Evolutionary conservation across 1,140 invertebrate genomes (phyloP), one percentile per base, ranked within the genome.

Genomic region (Telenomus remus): DNA sequence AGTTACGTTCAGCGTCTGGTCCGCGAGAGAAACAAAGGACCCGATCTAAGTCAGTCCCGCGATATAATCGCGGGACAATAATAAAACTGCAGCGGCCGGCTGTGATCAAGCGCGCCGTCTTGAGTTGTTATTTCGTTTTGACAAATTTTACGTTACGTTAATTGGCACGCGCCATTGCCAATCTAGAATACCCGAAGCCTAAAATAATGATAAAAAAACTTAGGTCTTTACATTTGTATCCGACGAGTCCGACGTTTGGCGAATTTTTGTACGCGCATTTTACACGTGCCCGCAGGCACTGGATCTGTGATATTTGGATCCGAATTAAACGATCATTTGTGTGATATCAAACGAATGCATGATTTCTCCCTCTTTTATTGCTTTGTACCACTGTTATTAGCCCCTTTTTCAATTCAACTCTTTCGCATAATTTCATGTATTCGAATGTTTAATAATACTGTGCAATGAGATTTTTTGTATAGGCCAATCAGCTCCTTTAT

Each of bases 31-130:
- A 68, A 75, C 55, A 74, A 78, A 74, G 65, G 60, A 78, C 59
- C 53, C 76, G 51, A 77, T 77, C 74, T 77, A 78, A 78, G 76
- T 78, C 76, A 78, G 70, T 47, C 63, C 46, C 53, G 61, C 64
- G 56, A 50, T 64, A n/a, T n/a, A n/a, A 37, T 59, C 44, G 37
- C 64, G 64, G 63, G 27, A 47, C 61, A 69, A 66, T 66, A 55
- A n/a, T n/a, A n/a, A n/a, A n/a, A 56, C 42, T 77, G 8, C 43
- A 39, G 9, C n/a, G 37, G n/a, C 16, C 48, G 60, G 57, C 66
- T 70, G 50, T 48, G 51, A 53, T 35, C 42, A 57, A 53, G 27
- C 27, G 42, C 14, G 35, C 7, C 34, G 1, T 27, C 6, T 27
- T 27, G 2, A 27, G 19, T 27, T 66, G 63, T 66, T 35, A 56